Evolutionary conservation across 2,888 invertebrate genomes (phyloP), one percentile per base, ranked within the genome.

Genomic region (Morpho achilles): DNA sequence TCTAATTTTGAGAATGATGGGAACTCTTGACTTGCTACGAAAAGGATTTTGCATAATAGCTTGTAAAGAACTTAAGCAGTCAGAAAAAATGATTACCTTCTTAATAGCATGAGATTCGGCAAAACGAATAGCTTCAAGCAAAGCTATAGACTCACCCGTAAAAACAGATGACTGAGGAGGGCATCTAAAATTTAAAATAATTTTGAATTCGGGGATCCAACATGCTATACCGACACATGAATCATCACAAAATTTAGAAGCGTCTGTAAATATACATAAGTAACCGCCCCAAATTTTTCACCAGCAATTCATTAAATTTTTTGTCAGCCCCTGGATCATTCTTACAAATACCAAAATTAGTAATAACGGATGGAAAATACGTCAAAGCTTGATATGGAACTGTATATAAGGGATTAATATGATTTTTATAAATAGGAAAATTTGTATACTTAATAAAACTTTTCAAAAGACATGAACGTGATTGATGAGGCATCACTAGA

Each of bases 181-280:
- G 3, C 32, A 32, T 32, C 5, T 32, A 32, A 32, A 32, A 32
- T 32, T 32, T 32, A 32, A 5, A 32, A 32, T 32, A 32, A 32
- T 32, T 32, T 32, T 32, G 39, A 40, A 46, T 46, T 53, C 46
- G 4, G 53, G 53, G 4, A 46, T 46, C 47, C 53, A 53, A 46
- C 52, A 52, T 8, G 44, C 44, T 41, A 32, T 40, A 43, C 32
- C 39, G n/a, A 52, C 9, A 10, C 32, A 8, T 5, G 23, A 22
- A 22, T 52, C 10, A 23, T 44, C n/a, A 10, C 44, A 45, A 6
- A 45, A 32, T 32, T 44, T 44, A 2, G 32, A 52, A 8, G 44
- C 52, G 32, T 32, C 32, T 32, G 32, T 32, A 32, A 32, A 32
- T 32, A 32, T 32, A 32, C 4, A 32, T 32, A 32, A 32, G 3